These are phyloP conservation scores for Cherax destructor DNA, from an alignment of 1,140 invertebrate species.

Conservation along the genomic window DNA sequence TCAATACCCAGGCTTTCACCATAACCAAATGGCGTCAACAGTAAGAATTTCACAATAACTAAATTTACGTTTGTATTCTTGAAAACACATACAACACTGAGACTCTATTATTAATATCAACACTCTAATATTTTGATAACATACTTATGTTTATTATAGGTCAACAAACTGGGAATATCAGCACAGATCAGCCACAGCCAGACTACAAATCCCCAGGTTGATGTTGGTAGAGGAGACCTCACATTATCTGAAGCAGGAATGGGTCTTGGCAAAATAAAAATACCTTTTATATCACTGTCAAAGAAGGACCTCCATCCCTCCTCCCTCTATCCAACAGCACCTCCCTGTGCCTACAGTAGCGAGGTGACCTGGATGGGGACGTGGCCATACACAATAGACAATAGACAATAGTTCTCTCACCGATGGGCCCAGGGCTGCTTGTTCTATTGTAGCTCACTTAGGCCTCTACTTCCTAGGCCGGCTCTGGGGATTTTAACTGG, in stretches of 20 bases:
- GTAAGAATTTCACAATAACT: no score
- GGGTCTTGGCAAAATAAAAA: neutral
- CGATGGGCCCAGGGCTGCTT: neutral
- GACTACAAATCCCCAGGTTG: neutral
- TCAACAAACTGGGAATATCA: neutral
- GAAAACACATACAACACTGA: neutral
- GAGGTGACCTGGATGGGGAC: neutral
- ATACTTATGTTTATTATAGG: neutral
- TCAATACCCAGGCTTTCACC: no score
- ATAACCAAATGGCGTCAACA: no score
- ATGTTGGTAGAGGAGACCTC: neutral
- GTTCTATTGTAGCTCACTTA: conserved; percentile 22
- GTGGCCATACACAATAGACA: neutral
- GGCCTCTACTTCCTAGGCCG: neutral
- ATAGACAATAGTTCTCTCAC: conserved; percentile 11
- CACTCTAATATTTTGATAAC: neutral
- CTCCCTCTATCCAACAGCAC: neutral
- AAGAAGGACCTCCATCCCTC: neutral
- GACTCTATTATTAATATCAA: neutral
- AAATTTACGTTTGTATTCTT: no score
- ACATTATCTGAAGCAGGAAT: neutral
- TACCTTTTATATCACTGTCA: conserved; percentile 21
- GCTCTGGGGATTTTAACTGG: conserved; percentile 13
- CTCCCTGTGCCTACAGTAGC: neutral
- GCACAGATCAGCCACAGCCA: neutral